Evolutionary conservation across 1,140 invertebrate species (phyloP).

Genomic region (Pteromalus puparum): DNA sequence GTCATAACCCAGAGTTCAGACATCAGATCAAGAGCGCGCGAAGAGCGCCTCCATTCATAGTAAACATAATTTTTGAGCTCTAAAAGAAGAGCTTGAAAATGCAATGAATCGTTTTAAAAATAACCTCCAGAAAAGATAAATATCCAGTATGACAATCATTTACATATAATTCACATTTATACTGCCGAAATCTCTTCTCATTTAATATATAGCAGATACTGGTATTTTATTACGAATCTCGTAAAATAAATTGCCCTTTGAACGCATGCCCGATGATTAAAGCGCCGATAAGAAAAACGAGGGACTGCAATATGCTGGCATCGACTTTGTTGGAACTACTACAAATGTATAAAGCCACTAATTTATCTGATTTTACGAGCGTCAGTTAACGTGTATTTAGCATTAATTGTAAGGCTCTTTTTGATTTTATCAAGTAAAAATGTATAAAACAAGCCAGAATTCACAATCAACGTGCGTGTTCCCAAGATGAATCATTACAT

Average conservation of each 20-base stretch:
- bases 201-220: not conserved
- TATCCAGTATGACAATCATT: not conserved
- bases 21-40: no score
- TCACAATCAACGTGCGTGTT: no score
- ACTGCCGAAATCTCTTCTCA: not conserved
- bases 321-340: not conserved
- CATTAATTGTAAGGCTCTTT: not conserved
- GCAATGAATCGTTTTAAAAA: no score
- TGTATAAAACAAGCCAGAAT: no score
- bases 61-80: no score
- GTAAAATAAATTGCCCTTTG: constrained; percentile 15
- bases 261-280: not conserved
- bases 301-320: not conserved
- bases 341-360: not conserved
- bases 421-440: no score
- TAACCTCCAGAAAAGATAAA: not conserved
- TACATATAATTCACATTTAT: not conserved
- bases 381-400: not conserved
- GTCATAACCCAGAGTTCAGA: no score
- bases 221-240: not conserved
- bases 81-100: no score
- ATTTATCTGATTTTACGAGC: not conserved
- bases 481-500: no score
- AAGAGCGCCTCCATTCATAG: no score
- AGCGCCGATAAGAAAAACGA: constrained; percentile 2